phyloP scores from a whole-genome alignment of 2,888 invertebrate genomes.

The Alentia gelatinosa region DNA sequence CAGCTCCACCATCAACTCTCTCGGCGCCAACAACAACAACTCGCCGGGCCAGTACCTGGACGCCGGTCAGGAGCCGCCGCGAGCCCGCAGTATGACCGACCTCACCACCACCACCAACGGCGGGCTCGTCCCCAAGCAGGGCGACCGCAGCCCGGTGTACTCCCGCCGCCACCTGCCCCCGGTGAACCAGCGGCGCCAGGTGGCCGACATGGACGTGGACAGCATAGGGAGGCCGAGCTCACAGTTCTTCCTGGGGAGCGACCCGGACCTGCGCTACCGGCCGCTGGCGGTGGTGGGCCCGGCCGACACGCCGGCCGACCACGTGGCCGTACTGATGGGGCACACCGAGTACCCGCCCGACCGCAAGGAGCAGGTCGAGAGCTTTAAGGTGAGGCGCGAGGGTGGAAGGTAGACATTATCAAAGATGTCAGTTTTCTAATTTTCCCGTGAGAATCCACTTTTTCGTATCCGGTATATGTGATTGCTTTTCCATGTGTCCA shows the following conservation, averaged over 20 bases:
- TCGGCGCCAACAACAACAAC: background rate
- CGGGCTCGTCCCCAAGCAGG: background rate
- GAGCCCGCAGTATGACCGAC: constrained; percentile 26
- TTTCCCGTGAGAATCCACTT: too few species aligned
- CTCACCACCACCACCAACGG: background rate
- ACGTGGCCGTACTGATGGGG: constrained; percentile 65
- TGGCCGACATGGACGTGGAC: background rate
- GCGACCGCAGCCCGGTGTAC: background rate
- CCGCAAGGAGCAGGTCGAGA: background rate
- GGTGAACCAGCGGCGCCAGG: background rate
- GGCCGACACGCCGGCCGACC: constrained; percentile 61
- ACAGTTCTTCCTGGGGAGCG: constrained; percentile 24
- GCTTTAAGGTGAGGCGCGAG: constrained; percentile 21
- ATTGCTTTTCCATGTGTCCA: too few species aligned
- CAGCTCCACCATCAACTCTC: background rate
- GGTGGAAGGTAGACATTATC: too few species aligned
- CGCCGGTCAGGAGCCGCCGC: background rate
- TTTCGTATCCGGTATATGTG: too few species aligned
- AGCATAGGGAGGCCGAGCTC: background rate
- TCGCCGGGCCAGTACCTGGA: background rate
- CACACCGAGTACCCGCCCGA: constrained; percentile 55
- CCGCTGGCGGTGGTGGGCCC: background rate
- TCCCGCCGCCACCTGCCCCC: background rate
- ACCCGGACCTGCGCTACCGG: constrained; percentile 10
- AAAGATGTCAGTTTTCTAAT: too few species aligned